Base-by-base conservation (phyloP, 2,888 invertebrate genomes). In the Nemotelus pantherinus region DNA sequence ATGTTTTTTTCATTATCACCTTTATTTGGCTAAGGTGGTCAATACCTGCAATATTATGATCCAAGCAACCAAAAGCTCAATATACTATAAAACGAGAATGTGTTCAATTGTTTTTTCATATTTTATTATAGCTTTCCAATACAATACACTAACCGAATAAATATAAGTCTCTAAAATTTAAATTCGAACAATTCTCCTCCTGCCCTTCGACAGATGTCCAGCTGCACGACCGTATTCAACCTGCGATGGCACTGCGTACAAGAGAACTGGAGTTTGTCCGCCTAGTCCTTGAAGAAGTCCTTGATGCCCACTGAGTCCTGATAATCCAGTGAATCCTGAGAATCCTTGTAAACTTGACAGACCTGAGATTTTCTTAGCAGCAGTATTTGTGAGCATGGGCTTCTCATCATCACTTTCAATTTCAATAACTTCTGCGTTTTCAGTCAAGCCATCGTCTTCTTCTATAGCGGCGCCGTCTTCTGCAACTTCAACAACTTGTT, bases 401-500 rank as follows among this genome's bases (percentile, higher is more conserved):
- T 74, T 63, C 3, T 74, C 74, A 74, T 41, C 48, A 0, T 74
- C 74, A 47, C 60, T 45, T 2, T 60, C 74, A 50, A 74, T 74
- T 63, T 74, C 74, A 63, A 74, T 74, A 39, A 74, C 74, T 63
- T 74, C 74, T 0, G 74, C n/a, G 48, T 74, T 74, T 4, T 60
- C 74, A 5, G 9, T 63, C 47, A 58, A 72, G 7, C 43, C 4
- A n/a, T 84, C 85, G 77, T 85, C 85, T 0, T 77, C 78, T 58
- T 85, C 84, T 2, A 81, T 81, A 70, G 83, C 82, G 6, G 72
- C 45, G 10, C 83, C 81, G 2, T 76, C 78, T 9, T 80, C 76
- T n/a, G 83, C 82, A 2, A 77, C 78, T 41, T 80, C 76, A 39
- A 84, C 81, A 0, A 78, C 44, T 63, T 74, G 74, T 63, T 85